Evolutionary conservation across 2,113 vertebrate genomes (phyloP).

Genomic region (human (Homo sapiens)): DNA sequence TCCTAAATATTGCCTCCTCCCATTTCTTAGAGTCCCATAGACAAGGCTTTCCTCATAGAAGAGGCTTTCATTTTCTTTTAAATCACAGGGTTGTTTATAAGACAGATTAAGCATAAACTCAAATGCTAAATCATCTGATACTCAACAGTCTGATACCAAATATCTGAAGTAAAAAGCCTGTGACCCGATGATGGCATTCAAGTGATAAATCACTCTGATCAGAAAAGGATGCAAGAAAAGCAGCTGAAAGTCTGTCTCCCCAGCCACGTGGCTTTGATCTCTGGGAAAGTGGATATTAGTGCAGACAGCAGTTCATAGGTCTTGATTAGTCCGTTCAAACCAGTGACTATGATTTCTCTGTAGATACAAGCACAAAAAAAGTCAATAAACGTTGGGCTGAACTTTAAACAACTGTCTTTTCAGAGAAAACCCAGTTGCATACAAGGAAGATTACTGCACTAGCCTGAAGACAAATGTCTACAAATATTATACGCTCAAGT

Average conservation of each 20-base stretch:
- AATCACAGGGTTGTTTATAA: not conserved
- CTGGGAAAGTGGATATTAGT: constrained; percentile 73
- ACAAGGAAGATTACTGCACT: not conserved
- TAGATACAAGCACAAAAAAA: constrained; percentile 61
- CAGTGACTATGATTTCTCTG: constrained; percentile 65
- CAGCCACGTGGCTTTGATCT: constrained; percentile 78
- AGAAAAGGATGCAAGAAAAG: constrained; percentile 72
- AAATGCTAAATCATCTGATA: constrained; percentile 57
- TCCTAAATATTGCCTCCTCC: not conserved
- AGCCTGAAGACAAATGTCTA: constrained; percentile 43
- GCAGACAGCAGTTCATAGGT: constrained; percentile 62
- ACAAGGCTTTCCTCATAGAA: not conserved
- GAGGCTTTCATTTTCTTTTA: not conserved
- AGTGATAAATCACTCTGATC: constrained; percentile 76
- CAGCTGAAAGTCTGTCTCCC: constrained; percentile 74
- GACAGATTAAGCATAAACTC: not conserved
- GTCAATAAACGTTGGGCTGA: constrained; percentile 47
- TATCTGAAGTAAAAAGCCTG: constrained; percentile 64
- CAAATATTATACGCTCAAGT: not conserved
- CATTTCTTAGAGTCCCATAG: not conserved
- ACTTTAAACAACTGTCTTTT: constrained; percentile 57
- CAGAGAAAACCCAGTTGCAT: constrained; percentile 41
- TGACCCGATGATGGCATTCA: constrained; percentile 50
- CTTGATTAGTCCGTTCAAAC: constrained; percentile 51
- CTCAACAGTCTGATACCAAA: constrained; percentile 37